Percentiles rank a stretch among this genome's conserved stretches.
phyloP scores from a whole-genome alignment of 2,113 vertebrate species.

The Meles meles region DNA sequence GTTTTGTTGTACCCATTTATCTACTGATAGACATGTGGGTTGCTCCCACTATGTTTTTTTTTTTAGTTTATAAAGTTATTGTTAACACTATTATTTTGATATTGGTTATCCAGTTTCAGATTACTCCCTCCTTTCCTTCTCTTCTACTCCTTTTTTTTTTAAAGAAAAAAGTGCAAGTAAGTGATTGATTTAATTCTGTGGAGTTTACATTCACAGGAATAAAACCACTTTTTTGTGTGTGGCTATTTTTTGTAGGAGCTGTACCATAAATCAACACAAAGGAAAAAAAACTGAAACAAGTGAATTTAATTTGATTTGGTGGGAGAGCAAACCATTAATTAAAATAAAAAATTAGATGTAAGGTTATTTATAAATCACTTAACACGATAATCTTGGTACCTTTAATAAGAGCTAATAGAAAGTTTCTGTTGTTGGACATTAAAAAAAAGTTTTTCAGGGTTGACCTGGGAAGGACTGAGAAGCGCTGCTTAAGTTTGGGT shows the following conservation, averaged over 20 bases:
- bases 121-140: constrained; percentile 11
- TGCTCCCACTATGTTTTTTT: not conserved
- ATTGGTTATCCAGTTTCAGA: constrained; percentile 4
- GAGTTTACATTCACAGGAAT: not conserved
- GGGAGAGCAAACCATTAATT: not conserved
- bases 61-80: not conserved
- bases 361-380: constrained; percentile 22
- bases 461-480: not conserved
- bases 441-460: not conserved
- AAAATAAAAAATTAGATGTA: constrained; percentile 43
- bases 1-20: constrained; percentile 11
- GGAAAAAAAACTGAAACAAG: constrained; percentile 22
- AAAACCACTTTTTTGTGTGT: not conserved
- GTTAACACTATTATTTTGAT: constrained; percentile 18
- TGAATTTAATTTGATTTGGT: not conserved
- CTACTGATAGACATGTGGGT: not conserved
- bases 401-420: constrained; percentile 15
- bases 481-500: not conserved
- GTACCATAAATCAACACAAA: not conserved
- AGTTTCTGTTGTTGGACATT: constrained; percentile 22
- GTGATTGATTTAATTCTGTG: not conserved
- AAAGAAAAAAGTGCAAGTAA: not conserved
- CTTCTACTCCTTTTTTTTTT: not conserved
- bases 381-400: not conserved
- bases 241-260: not conserved